phyloP scores from a whole-genome alignment of 64 coral and sea anemone genomes.

The Hydrozoanthus tunicans region DNA sequence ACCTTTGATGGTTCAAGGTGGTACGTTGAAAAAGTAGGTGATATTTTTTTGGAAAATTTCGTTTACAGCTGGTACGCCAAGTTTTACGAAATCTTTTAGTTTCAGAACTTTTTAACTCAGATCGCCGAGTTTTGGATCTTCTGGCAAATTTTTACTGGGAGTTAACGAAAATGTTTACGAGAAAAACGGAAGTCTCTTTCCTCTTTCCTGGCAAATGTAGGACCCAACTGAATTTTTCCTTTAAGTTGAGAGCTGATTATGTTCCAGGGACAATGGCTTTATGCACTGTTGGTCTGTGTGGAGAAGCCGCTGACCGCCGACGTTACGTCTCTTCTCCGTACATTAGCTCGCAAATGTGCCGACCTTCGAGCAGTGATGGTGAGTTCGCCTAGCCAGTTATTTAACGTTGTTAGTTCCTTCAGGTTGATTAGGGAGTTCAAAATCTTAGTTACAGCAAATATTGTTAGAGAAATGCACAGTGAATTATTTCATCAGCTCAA shows the following conservation, averaged over 20 bases:
- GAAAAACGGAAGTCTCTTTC: too few relatives aligned
- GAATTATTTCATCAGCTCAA: too few relatives aligned
- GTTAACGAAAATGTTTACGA: too few relatives aligned
- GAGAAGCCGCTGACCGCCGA: conserved; percentile 82
- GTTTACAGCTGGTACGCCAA: too few relatives aligned
- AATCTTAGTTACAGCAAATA: neutral
- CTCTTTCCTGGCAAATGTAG: too few relatives aligned
- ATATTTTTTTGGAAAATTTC: too few relatives aligned
- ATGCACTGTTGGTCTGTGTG: conserved; percentile 80
- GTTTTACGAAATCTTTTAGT: too few relatives aligned
- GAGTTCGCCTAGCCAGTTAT: neutral
- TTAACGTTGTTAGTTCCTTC: neutral
- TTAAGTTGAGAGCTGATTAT: neutral
- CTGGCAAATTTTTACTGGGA: too few relatives aligned
- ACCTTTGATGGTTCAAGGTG: too few relatives aligned
- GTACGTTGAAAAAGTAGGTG: too few relatives aligned
- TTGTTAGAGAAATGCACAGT: neutral
- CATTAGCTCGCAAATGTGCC: conserved; percentile 74
- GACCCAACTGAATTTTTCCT: neutral
- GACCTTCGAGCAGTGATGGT: conserved; percentile 66
- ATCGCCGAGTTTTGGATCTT: too few relatives aligned
- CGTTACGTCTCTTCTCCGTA: conserved; percentile 66
- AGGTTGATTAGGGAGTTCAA: neutral
- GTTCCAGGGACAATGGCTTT: conserved; percentile 85
- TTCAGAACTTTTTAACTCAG: too few relatives aligned